phyloP scores from a whole-genome alignment of 2,797 vertebrate genomes.

The Amphiprion clarkii region DNA sequence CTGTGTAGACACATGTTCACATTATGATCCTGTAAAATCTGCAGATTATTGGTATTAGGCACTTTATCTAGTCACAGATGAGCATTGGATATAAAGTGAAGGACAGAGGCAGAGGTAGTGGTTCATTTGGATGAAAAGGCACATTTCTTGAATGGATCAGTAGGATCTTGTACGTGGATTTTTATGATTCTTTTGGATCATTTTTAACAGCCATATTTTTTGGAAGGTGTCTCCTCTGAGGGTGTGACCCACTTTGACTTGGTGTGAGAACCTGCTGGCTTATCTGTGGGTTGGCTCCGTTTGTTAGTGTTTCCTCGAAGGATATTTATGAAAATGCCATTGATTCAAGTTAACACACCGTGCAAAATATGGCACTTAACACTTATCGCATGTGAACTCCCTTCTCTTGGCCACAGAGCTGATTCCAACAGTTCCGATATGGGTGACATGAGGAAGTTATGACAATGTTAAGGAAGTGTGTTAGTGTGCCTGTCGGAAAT shows the following conservation, averaged over 20 bases:
- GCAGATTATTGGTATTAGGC: too few species aligned
- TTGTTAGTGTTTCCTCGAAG: conserved; percentile 50
- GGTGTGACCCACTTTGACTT: conserved; percentile 54
- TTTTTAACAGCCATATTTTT: conserved; percentile 56
- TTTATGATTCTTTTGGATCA: conserved; percentile 59
- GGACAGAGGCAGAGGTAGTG: background rate
- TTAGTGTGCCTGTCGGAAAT: conserved; percentile 68
- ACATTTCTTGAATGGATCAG: conserved; percentile 18
- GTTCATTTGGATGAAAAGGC: conserved; percentile 13
- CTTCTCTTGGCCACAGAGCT: conserved; percentile 45
- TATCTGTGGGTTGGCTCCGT: conserved; percentile 62
- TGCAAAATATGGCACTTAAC: conserved; percentile 52
- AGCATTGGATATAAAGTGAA: conserved; percentile 8
- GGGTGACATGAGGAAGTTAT: conserved; percentile 71
- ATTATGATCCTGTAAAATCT: conserved; percentile 31
- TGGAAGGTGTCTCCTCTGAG: conserved; percentile 58
- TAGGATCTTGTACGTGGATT: conserved; percentile 55
- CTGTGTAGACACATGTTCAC: background rate
- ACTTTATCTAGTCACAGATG: conserved; percentile 3
- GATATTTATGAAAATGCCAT: conserved; percentile 52
- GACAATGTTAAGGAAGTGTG: conserved; percentile 85
- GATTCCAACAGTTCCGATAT: conserved; percentile 48
- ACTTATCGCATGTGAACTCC: conserved; percentile 66
- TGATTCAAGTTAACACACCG: conserved; percentile 58
- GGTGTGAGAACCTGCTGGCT: conserved; percentile 73